phyloP scores from a whole-genome alignment of 2,113 vertebrate species.

The Hypocryptadius cinnamomeus region DNA sequence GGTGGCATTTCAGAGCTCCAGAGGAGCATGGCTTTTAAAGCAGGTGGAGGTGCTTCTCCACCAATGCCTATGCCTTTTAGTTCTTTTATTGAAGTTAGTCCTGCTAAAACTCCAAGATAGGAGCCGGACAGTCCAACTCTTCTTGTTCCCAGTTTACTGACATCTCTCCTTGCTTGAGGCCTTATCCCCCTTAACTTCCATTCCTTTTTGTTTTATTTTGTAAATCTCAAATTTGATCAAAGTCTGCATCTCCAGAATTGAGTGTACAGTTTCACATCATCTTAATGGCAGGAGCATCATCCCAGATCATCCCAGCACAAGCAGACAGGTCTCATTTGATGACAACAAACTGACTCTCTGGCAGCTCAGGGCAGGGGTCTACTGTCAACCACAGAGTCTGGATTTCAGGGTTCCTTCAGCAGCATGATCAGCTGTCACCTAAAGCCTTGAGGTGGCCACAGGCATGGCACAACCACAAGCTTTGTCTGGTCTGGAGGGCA shows the following conservation, averaged over 20 bases:
- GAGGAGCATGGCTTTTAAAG: neutral
- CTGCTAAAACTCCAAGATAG: neutral
- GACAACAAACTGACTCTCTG: neutral
- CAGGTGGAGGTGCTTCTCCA: neutral
- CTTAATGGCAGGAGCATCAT: neutral
- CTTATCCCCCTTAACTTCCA: neutral
- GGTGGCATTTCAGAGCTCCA: neutral
- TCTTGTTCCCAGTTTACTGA: neutral
- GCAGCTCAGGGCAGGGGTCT: accelerated
- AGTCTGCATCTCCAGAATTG: neutral
- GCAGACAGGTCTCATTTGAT: neutral
- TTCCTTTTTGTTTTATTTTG: neutral
- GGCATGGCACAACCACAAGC: accelerated
- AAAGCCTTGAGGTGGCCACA: neutral
- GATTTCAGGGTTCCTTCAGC: neutral
- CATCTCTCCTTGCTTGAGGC: neutral
- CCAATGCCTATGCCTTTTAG: neutral
- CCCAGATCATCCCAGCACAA: neutral
- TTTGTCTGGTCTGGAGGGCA: neutral
- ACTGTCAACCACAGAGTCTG: neutral
- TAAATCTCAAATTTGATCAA: neutral
- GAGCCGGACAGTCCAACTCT: neutral
- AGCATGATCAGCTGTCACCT: neutral
- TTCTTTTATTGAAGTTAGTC: neutral
- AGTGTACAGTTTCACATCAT: neutral